Evolutionary conservation across 2,113 vertebrate genomes (phyloP).

Genomic region (Silurus asotus): DNA sequence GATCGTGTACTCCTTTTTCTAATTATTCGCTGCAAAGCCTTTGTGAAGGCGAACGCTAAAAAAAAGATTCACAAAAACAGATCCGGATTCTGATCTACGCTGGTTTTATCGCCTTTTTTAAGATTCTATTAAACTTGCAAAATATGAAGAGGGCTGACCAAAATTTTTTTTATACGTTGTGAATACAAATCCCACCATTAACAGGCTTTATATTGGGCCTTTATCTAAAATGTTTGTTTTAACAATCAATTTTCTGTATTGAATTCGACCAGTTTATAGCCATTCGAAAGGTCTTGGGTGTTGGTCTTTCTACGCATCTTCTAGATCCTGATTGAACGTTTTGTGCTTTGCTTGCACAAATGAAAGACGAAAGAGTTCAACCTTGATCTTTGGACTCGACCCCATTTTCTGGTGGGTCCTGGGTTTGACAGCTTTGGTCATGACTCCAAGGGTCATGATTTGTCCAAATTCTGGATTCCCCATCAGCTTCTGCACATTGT

Average conservation of each 20-base stretch:
- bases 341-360: neutral
- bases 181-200: neutral
- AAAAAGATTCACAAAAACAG: neutral
- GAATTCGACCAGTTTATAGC: neutral
- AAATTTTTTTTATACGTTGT: neutral
- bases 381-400: neutral
- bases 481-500: too few species aligned
- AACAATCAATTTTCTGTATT: neutral
- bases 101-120: neutral
- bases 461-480: too few species aligned
- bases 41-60: conserved; percentile 7
- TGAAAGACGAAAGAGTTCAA: neutral
- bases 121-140: neutral
- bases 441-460: neutral
- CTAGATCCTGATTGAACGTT: neutral
- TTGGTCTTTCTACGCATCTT: neutral
- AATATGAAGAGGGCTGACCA: neutral
- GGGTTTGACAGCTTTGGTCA: neutral
- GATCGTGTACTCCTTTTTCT: neutral
- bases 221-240: neutral
- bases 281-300: neutral
- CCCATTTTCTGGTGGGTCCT: neutral
- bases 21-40: conserved; percentile 12
- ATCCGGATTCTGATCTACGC: conserved; percentile 32
- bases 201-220: neutral